Evolutionary conservation across 2,888 invertebrate genomes (phyloP).

Genomic region (Chrysopilus asiliformis): DNA sequence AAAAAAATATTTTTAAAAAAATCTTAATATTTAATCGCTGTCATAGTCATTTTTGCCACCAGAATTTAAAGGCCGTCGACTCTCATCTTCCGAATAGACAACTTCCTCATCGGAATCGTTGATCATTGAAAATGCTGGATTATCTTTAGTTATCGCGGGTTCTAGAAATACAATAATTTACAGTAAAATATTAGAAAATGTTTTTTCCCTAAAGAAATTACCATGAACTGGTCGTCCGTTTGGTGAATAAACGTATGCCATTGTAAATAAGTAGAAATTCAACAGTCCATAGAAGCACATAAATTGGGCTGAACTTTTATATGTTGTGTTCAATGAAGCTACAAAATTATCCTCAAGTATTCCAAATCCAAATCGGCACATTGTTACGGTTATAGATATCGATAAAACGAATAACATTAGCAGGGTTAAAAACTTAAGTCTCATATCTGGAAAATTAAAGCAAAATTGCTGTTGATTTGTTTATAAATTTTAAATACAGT

Average conservation of each 20-base stretch:
- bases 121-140: constrained; percentile 94
- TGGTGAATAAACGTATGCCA: constrained; percentile 91
- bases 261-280: constrained; percentile 85
- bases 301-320: constrained; percentile 86
- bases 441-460: constrained; percentile 54
- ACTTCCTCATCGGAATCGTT: constrained; percentile 97
- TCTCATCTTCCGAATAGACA: constrained; percentile 83
- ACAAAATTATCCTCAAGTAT: constrained; percentile 91
- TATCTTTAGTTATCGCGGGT: constrained; percentile 86
- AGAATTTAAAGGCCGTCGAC: constrained; percentile 64
- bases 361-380: constrained; percentile 74
- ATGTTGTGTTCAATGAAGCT: constrained; percentile 71
- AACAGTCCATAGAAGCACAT: constrained; percentile 89
- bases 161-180: no score
- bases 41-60: constrained; percentile 52
- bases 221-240: constrained; percentile 68
- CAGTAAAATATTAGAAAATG: no score
- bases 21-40: constrained; percentile 44
- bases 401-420: constrained; percentile 69
- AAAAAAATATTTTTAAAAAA: no score
- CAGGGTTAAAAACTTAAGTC: constrained; percentile 80
- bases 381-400: constrained; percentile 60
- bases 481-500: no score
- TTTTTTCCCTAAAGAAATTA: no score
- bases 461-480: background rate